A percentile compares a stretch with the other conserved stretches of the same genome.
These are phyloP conservation scores for Teleogryllus occipitalis DNA, from an alignment of 1,140 invertebrate species.

Conservation along the genomic window DNA sequence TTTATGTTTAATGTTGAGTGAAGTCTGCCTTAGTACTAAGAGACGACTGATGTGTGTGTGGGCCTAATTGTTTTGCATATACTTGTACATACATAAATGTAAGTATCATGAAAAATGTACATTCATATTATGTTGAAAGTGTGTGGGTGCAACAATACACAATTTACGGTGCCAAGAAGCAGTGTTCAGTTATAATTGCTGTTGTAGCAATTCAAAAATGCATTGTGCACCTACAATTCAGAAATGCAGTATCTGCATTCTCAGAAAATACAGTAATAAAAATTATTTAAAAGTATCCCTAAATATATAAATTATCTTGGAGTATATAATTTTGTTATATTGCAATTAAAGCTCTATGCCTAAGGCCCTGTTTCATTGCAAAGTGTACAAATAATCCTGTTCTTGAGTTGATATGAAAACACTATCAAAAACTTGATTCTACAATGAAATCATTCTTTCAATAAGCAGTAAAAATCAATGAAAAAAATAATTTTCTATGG, in stretches of 20 bases:
- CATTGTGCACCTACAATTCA: constrained; percentile 9
- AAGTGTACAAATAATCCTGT: constrained; percentile 11
- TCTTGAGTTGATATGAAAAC: not conserved
- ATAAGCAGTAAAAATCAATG: not conserved
- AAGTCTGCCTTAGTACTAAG: constrained; percentile 20
- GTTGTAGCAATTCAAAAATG: not conserved
- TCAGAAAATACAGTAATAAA: not conserved
- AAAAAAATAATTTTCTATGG: not conserved
- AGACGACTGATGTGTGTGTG: constrained; percentile 16
- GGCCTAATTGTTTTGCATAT: constrained; percentile 20
- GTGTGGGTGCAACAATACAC: constrained; percentile 4
- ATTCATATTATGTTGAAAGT: constrained; percentile 10
- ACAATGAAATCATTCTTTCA: not conserved
- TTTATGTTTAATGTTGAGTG: constrained; percentile 19
- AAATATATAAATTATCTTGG: not conserved
- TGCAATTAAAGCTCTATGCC: not conserved
- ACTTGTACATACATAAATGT: constrained; percentile 10
- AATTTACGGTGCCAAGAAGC: constrained; percentile 12
- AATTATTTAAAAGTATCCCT: constrained; percentile 7
- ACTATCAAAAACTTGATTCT: not conserved
- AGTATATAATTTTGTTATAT: constrained; percentile 12
- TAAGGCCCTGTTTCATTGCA: constrained; percentile 18
- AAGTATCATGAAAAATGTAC: constrained; percentile 14
- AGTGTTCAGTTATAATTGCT: not conserved
- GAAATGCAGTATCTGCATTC: constrained; percentile 4